Evolutionary conservation across 2,888 invertebrate genomes (phyloP), one percentile per base, ranked within the genome.

Genomic region (Drepanosiphum platanoidis): DNA sequence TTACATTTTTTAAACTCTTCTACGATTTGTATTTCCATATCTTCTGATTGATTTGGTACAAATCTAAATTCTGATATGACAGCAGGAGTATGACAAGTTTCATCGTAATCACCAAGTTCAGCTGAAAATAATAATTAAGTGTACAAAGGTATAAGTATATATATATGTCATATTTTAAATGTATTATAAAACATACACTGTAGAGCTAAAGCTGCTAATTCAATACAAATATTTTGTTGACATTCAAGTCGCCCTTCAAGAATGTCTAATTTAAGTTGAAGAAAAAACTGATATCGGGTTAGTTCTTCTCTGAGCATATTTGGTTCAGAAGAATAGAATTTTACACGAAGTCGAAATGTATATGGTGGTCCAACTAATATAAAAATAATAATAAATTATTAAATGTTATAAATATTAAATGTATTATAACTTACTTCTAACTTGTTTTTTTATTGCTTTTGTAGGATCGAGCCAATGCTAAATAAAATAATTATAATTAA

Each of bases 301-400:
- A 99, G 91, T 91, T 99, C 99, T 91, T 99, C 99, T 86, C 97
- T 93, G 86, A 99, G 91, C 88, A 96, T 96, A 89, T 96, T 98
- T 11, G 99, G 99, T 90, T 99, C 99, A 0, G 98, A 98, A 2
- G 99, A 97, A 91, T 99, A 99, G 91, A 99, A 99, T 91, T 99
- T 99, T 4, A 99, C 99, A 91, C 96, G 95, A 78, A 99, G 92
- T 86, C 97, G 92, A 88, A 99, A 93, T 79, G 98, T 98, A 89
- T 97, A 99, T 2, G 99, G 99, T 86, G 99, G 99, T 22, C 99
- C 99, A 92, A 98, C 96, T 95, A 90, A 18, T 92, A 92, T 87
- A 86, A 66, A 77, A 84, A 68, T 2, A 84, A 32, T 66, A 80
- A 61, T 27, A 39, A 61, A 71, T 66, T 58, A 77, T 75, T 1